Evolutionary conservation across 2,113 vertebrate genomes (phyloP).

Genomic region (Regulus satrapa): DNA sequence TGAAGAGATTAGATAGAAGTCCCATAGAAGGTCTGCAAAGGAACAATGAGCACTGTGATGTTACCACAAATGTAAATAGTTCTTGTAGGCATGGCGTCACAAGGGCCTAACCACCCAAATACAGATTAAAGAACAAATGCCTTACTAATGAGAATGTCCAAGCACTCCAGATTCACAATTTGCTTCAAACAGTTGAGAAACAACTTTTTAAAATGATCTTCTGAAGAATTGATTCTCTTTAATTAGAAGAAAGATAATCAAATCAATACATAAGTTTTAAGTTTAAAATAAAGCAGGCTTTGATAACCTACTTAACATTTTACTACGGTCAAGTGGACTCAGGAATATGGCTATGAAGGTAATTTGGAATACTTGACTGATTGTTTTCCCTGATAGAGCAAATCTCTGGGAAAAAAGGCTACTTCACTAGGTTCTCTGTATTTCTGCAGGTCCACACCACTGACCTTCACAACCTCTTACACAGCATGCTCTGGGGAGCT

Average conservation of each 20-base stretch:
- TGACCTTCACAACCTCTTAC: not conserved
- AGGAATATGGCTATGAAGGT: not conserved
- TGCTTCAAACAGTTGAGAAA: not conserved
- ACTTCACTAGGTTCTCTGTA: not conserved
- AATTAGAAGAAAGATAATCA: not conserved
- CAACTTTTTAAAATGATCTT: not conserved
- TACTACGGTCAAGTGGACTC: not conserved
- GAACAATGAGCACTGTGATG: not conserved
- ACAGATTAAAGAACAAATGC: not conserved
- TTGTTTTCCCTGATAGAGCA: not conserved
- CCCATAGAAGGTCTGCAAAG: not conserved
- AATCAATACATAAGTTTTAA: not conserved
- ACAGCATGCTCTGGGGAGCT: not conserved
- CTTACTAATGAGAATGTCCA: not conserved
- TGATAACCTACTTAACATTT: not conserved
- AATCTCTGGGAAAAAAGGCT: not conserved
- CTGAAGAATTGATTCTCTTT: not conserved
- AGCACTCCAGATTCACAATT: not conserved
- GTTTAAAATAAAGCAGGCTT: not conserved
- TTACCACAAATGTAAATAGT: conserved; percentile 11
- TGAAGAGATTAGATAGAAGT: not conserved
- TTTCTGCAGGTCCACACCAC: not conserved
- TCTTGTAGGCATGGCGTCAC: not conserved
- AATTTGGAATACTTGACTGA: not conserved
- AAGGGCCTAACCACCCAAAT: not conserved